These are phyloP conservation scores for Bombycilla garrulus DNA, from an alignment of 2,113 vertebrate species.

Conservation along the genomic window DNA sequence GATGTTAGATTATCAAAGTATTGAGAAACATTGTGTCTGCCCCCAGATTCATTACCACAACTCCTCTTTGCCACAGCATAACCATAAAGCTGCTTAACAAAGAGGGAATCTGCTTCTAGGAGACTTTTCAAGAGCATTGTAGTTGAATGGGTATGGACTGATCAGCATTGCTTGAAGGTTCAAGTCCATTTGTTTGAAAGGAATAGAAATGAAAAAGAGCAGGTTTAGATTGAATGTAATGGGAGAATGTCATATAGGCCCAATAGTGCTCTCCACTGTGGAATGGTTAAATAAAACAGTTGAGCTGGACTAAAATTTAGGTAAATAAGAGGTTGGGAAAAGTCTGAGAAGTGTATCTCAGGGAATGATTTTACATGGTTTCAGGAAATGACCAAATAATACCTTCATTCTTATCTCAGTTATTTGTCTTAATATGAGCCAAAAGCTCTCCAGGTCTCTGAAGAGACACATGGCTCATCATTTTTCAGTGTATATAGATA, in stretches of 20 bases:
- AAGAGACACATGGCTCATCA: background rate
- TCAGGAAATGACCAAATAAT: conserved; percentile 16
- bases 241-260: background rate
- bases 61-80: background rate
- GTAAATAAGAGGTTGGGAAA: background rate
- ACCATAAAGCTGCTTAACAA: background rate
- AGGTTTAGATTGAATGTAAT: background rate
- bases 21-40: background rate
- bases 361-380: background rate
- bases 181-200: background rate
- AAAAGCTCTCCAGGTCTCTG: background rate
- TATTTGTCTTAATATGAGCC: background rate
- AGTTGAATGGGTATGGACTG: background rate
- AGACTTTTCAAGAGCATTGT: background rate
- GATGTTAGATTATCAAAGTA: background rate
- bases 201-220: background rate
- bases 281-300: background rate
- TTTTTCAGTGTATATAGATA: background rate
- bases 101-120: background rate
- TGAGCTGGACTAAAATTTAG: background rate
- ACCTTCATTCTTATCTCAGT: background rate
- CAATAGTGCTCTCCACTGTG: background rate
- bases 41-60: background rate
- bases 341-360: background rate
- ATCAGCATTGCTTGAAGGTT: background rate